Base-by-base conservation (phyloP, 2,797 vertebrate species). In the Anabas testudineus region DNA sequence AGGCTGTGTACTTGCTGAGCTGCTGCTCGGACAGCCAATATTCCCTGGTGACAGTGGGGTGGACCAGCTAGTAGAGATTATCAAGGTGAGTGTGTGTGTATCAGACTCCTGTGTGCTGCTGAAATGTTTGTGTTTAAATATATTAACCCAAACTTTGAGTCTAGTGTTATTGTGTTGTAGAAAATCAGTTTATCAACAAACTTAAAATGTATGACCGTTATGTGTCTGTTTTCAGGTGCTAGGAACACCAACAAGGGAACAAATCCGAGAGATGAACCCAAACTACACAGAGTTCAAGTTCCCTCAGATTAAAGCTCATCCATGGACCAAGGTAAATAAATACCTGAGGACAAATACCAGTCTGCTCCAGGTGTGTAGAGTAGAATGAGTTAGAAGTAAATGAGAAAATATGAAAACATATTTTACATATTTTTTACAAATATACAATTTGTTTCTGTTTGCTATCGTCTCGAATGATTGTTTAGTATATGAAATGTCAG, bases 261-360 rank as follows among this genome's bases (percentile, higher is more conserved):
- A 97, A 81, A 97, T 97, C 74, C 90, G 96, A 82, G 96, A 97
- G 90, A 97, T 97, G 96, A 97, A 97, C 87, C 96, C 96, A 58
- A 97, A 97, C 90, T 97, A 97, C 87, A 97, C 96, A 61, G 96
- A 97, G 82, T 97, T 97, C 89, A 97, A 97, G 88, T 97, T 97
- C 82, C 96, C 96, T 58, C 96, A 97, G 90, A 97, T 97, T 84
- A 97, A 97, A 95, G 96, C 96, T 75, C 96, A 97, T 82, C 96
- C 96, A 36, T 97, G 96, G 96, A 95, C 95, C 76, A 97, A 97
- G 95, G 96, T 95, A 68, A 9, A 14, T 7, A 21, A 69, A 67
- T 5, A 34, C 9, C 24, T 9, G 22, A 15, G 48, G 10, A n/a
- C 0, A 1, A 7, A 59, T 15, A n/a, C n/a, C 7, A 16, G 24